Evolutionary conservation across 2,113 vertebrate genomes (phyloP).

Genomic region (Bubo scandiacus): DNA sequence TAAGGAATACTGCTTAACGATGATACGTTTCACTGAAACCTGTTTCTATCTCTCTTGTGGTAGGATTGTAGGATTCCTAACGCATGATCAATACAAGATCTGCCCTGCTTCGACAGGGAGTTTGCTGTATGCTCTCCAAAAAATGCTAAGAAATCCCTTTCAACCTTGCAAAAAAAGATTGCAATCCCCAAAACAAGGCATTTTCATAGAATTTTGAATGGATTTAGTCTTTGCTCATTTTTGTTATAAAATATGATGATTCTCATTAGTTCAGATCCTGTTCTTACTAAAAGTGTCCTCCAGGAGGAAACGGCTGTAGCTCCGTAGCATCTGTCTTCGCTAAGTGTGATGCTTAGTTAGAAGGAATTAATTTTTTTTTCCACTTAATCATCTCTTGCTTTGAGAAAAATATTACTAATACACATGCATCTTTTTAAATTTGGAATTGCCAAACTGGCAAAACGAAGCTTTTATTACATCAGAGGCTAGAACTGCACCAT

Average conservation of each 20-base stretch:
- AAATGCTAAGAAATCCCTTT: neutral
- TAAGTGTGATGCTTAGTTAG: neutral
- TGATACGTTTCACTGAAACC: neutral
- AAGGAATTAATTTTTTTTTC: neutral
- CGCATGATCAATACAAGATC: neutral
- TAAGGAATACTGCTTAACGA: neutral
- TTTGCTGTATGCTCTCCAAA: neutral
- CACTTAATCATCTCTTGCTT: neutral
- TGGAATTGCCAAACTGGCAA: neutral
- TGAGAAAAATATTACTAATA: neutral
- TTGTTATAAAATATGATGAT: neutral
- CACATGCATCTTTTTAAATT: neutral
- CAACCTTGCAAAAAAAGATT: neutral
- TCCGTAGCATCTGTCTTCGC: neutral
- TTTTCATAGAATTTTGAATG: neutral
- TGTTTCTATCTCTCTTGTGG: neutral
- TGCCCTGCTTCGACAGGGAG: neutral
- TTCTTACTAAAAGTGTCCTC: neutral
- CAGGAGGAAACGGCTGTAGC: neutral
- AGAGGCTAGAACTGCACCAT: neutral
- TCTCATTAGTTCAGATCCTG: neutral
- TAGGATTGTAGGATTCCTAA: neutral
- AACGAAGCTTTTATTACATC: constrained; percentile 3
- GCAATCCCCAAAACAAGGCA: neutral
- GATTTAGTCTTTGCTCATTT: neutral